Conservation (phyloP, 2,797 vertebrate species). For the Dicrostonyx torquatus region DNA sequence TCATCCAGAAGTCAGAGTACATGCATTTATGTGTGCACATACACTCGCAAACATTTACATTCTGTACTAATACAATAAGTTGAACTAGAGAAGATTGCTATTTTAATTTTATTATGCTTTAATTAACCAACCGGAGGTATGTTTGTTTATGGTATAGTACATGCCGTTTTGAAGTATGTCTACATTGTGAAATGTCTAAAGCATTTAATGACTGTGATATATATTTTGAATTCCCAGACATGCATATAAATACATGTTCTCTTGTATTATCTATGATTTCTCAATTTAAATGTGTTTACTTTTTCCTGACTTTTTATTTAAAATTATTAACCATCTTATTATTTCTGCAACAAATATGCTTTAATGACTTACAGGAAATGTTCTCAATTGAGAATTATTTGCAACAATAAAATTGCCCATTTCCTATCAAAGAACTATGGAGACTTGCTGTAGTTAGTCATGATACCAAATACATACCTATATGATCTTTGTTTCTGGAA, state of each 20-base stretch:
- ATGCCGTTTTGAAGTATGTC: not conserved
- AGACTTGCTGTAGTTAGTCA: not conserved
- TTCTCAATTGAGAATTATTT: constrained; percentile 47
- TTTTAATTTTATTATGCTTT: not conserved
- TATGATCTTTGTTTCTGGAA: constrained; percentile 34
- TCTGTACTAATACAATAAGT: not conserved
- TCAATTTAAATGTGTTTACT: constrained; percentile 27
- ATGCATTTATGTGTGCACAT: not conserved
- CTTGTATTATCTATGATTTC: constrained; percentile 30
- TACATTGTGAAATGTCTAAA: not conserved
- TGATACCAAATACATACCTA: not conserved
- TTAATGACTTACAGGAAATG: constrained; percentile 1
- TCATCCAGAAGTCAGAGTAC: not conserved
- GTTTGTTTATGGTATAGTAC: not conserved
- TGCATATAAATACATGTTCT: not conserved
- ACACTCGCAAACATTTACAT: constrained; percentile 20
- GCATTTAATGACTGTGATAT: not conserved
- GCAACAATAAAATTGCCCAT: not conserved
- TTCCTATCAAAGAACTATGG: not conserved
- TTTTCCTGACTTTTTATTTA: constrained; percentile 49
- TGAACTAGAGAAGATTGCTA: not conserved
- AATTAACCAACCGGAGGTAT: not conserved
- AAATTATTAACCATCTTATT: constrained; percentile 1
- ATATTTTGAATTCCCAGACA: not conserved
- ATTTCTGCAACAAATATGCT: not conserved